Evolutionary conservation across 2,888 invertebrate genomes (phyloP).

Genomic region (Drosophila pullipes): DNA sequence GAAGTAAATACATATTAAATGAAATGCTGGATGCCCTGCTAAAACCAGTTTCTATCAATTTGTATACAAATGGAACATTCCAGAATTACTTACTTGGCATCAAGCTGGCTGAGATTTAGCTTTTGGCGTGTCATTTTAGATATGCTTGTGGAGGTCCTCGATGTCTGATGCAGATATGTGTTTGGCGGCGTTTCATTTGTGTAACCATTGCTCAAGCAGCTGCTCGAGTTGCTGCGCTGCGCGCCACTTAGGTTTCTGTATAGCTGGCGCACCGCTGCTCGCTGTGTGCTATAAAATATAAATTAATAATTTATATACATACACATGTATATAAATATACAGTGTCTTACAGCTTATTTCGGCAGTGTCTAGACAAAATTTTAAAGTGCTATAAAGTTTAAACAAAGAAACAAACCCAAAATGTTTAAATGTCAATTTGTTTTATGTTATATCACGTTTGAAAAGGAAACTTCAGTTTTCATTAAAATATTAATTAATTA

Average conservation of each 20-base stretch:
- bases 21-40: neutral
- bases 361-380: too few relatives aligned
- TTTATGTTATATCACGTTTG: too few relatives aligned
- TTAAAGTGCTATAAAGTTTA: too few relatives aligned
- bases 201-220: slow-evolving; percentile 22
- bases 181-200: slow-evolving; percentile 25
- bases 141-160: slow-evolving; percentile 25
- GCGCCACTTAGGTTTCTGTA: slow-evolving; percentile 47
- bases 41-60: neutral
- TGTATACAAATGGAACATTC: neutral
- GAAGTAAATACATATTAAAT: neutral
- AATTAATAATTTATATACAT: neutral
- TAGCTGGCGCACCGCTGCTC: slow-evolving; percentile 55
- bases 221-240: slow-evolving; percentile 60
- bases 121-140: slow-evolving; percentile 56
- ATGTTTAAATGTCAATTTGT: too few relatives aligned
- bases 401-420: too few relatives aligned
- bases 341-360: too few relatives aligned
- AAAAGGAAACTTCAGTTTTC: too few relatives aligned
- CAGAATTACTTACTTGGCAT: slow-evolving; percentile 75
- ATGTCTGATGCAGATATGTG: slow-evolving; percentile 35
- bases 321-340: slow-evolving; percentile 5
- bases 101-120: slow-evolving; percentile 73
- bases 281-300: slow-evolving; percentile 11
- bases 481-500: too few relatives aligned